These are phyloP conservation scores for Orgyia antiqua DNA, from an alignment of 2,888 invertebrate species.

Conservation along the genomic window DNA sequence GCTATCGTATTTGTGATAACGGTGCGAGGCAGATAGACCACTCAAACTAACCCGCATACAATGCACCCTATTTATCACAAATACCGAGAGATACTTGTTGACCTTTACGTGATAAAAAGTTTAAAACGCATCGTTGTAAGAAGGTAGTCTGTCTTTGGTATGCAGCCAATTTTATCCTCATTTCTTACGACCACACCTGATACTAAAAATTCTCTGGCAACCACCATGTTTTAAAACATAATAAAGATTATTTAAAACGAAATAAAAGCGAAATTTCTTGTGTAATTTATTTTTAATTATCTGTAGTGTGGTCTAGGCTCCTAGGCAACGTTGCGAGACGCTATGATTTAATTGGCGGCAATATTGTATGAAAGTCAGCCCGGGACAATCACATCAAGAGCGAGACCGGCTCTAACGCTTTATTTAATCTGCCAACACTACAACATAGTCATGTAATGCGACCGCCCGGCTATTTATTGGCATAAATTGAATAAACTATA, in stretches of 20 bases:
- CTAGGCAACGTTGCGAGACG: slow-evolving; percentile 30
- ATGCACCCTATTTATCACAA: slow-evolving; percentile 44
- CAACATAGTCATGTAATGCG: slow-evolving; percentile 48
- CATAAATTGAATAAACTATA: slow-evolving; percentile 53
- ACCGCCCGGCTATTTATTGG: slow-evolving; percentile 38
- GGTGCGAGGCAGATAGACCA: slow-evolving; percentile 48
- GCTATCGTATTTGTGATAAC: slow-evolving; percentile 62
- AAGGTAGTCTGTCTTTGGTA: slow-evolving; percentile 30
- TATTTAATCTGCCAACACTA: slow-evolving; percentile 48
- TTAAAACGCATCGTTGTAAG: slow-evolving; percentile 23
- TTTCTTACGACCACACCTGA: slow-evolving; percentile 1
- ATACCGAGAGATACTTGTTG: slow-evolving; percentile 22
- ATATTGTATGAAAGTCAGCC: slow-evolving; percentile 37
- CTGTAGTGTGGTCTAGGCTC: slow-evolving; percentile 21
- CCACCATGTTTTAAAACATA: too few species aligned
- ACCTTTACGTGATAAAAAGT: slow-evolving; percentile 18
- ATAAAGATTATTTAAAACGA: too few species aligned
- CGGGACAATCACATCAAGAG: slow-evolving; percentile 25
- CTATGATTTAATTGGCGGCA: slow-evolving; percentile 37
- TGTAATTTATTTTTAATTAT: slow-evolving; percentile 23
- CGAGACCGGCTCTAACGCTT: slow-evolving; percentile 42
- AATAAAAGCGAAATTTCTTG: too few species aligned
- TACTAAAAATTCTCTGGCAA: too few species aligned
- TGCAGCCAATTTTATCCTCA: slow-evolving; percentile 27
- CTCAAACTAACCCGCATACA: slow-evolving; percentile 43